Evolutionary conservation across 2,888 invertebrate species (phyloP), one percentile per base, ranked within the genome.

Genomic region (Orchestes rusci): DNA sequence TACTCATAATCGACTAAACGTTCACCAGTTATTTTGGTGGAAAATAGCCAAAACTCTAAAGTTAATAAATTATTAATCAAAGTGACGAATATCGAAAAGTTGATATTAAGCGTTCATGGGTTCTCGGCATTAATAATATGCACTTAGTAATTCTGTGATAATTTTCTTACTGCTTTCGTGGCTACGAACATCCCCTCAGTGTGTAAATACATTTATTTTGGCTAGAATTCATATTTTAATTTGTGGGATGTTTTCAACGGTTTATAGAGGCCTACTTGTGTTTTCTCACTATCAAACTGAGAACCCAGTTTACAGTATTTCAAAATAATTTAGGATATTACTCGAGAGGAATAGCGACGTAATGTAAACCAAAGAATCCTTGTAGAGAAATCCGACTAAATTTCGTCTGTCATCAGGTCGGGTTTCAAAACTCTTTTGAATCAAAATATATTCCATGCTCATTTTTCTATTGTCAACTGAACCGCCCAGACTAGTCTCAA

Each of bases 1-100:
- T 97, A 96, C 76, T 96, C 96, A 77, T 97, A 88, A 50, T 50
- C 46, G 38, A 43, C 13, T 31, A 36, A 43, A 36, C 20, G 3
- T 4, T 42, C 38, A 43, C 45, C 35, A 40, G 27, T 18, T 36
- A 13, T 19, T 13, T 34, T 30, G 39, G 29, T 45, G 39, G n/a
- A 37, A 7, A 16, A 27, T 39, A 41, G 45, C 45, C 42, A 45
- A 42, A 39, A 37, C 17, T 36, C 27, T 38, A 42, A 41, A 30
- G 30, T 38, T 43, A 34, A 35, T 28, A 44, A 36, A 35, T 43
- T 23, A 37, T 28, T 43, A 48, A 36, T 47, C 57, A 60, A 58
- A 58, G 57, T 59, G 56, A 54, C 58, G 54, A 50, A 53, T 56
- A 52, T 50, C 15, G 39, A 35, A 37, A 31, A 36, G 15, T 47